Conservation (phyloP, 2,888 invertebrate species). For the Caradrina kadenii region DNA sequence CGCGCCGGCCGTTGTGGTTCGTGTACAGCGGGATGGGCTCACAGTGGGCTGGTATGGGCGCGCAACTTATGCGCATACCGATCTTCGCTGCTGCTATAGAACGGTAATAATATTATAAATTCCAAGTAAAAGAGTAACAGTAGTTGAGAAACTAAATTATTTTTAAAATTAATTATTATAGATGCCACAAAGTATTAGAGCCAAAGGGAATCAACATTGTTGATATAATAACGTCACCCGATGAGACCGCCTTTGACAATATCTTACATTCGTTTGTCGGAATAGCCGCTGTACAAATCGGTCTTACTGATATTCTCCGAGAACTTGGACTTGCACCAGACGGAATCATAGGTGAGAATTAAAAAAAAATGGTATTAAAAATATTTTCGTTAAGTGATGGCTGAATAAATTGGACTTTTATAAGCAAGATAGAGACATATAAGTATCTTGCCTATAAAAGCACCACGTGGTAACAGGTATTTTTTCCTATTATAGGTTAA, state of each 20-base stretch:
- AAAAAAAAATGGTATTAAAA: too few relatives aligned
- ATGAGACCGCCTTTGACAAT: slow-evolving; percentile 88
- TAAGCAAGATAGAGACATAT: too few relatives aligned
- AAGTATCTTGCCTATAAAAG: too few relatives aligned
- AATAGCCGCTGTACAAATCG: slow-evolving; percentile 91
- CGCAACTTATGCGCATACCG: slow-evolving; percentile 91
- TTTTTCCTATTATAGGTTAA: too few relatives aligned
- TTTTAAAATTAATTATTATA: slow-evolving; percentile 58
- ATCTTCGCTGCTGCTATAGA: slow-evolving; percentile 90
- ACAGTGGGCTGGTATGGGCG: slow-evolving; percentile 93
- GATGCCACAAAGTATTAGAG: slow-evolving; percentile 89
- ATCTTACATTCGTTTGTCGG: slow-evolving; percentile 87
- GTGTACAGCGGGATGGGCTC: slow-evolving; percentile 94
- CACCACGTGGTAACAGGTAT: background rate
- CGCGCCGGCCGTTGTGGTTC: slow-evolving; percentile 91
- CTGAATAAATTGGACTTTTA: too few relatives aligned
- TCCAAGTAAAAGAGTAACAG: background rate
- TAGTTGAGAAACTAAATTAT: background rate
- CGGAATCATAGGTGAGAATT: slow-evolving; percentile 93
- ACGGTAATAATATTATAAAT: slow-evolving; percentile 66
- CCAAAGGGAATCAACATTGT: slow-evolving; percentile 92
- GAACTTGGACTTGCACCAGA: slow-evolving; percentile 92
- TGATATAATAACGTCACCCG: slow-evolving; percentile 91
- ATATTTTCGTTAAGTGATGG: too few relatives aligned
- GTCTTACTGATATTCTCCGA: slow-evolving; percentile 83